phyloP scores from a whole-genome alignment of 2,797 vertebrate species.

The Acrocephalus scirpaceus region DNA sequence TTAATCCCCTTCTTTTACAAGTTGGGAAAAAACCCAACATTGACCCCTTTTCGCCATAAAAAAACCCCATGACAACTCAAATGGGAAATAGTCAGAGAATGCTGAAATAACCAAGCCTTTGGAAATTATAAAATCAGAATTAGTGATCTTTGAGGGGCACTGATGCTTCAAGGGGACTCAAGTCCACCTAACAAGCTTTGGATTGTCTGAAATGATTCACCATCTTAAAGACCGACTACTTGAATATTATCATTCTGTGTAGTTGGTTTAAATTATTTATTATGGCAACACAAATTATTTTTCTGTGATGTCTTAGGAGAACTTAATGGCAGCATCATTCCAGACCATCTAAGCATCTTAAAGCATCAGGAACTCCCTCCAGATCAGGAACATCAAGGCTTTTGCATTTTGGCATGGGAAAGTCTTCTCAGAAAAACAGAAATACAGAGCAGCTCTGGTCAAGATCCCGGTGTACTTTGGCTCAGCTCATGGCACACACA shows the following conservation, averaged over 20 bases:
- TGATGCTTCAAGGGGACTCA: background rate
- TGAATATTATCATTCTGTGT: background rate
- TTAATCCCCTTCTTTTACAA: background rate
- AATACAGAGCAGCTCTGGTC: background rate
- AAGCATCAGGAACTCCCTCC: background rate
- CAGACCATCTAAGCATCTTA: background rate
- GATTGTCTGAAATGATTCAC: background rate
- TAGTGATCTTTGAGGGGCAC: background rate
- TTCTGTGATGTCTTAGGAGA: background rate
- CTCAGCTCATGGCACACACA: background rate
- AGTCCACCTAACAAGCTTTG: background rate
- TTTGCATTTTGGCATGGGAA: background rate
- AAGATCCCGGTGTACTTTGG: background rate
- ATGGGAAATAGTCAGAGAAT: background rate
- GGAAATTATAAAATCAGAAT: background rate
- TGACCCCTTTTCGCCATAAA: background rate
- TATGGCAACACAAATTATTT: background rate
- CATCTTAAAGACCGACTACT: background rate
- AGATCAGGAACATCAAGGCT: background rate
- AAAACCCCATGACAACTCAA: background rate
- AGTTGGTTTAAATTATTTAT: background rate
- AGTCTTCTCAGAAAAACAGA: background rate
- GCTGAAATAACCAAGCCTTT: background rate
- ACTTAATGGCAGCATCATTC: background rate
- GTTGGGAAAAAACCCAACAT: fast-evolving